Evolutionary conservation across 1,140 invertebrate species (phyloP), one percentile per base, ranked within the genome.

Genomic region (Arctopsyche grandis): DNA sequence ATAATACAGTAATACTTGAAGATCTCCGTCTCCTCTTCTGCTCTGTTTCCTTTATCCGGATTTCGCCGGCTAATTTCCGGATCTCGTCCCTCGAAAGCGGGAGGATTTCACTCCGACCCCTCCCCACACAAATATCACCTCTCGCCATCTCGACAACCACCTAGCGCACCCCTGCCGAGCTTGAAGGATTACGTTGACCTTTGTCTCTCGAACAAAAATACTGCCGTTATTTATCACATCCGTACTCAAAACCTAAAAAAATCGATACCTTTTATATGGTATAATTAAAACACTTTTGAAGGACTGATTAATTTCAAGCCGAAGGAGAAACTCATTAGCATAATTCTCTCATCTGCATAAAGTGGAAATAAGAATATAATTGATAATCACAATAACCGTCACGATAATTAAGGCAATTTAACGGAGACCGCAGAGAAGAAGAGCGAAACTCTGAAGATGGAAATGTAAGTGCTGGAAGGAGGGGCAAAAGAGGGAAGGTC

Each of bases 41-140:
- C 60, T 69, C 60, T 60, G 73, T 69, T 80, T 80, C 74, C 74
- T 75, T 70, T 70, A 71, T 80, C 79, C 79, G 79, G 69, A 80
- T 76, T 80, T 80, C 73, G 66, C 79, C 73, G 70, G 79, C 79
- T 76, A 80, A 80, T 80, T 80, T 80, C 79, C 79, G 79, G 79
- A 76, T 80, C 79, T 70, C 75, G 79, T 80, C 79, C 79, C 73
- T 14, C 52, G 44, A 29, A 75, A 52, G 26, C 19, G 70, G 56
- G 58, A 73, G 24, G 9, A 19, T 71, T 29, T 56, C 77, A 19
- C n/a, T 1, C n/a, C 24, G 69, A 44, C 66, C 26, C 16, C 66
- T 24, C 66, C 16, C 22, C 66, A 26, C 66, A 19, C 24, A 10
- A 26, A 19, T 26, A 10, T 21, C 56, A 9, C 21, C 21, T 60